phyloP scores from a whole-genome alignment of 2,888 invertebrate genomes.

The Caenorhabditis sp. region DNA sequence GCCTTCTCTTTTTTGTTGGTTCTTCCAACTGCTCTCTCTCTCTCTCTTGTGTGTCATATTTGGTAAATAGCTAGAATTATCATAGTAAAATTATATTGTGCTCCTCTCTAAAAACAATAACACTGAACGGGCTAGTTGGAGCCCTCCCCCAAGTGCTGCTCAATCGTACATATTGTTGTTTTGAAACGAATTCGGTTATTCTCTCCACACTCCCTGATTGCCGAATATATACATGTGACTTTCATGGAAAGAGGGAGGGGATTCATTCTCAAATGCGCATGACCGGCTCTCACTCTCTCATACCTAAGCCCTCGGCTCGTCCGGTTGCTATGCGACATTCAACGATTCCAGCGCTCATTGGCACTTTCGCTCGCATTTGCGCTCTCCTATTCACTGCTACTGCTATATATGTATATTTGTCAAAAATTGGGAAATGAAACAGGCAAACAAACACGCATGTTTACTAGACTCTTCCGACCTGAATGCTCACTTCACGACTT shows the following conservation, averaged over 20 bases:
- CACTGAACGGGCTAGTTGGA: conserved; percentile 13
- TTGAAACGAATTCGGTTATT: not conserved
- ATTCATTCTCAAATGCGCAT: not conserved
- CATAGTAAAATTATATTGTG: conserved; percentile 12
- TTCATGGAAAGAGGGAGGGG: not conserved
- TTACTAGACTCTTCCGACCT: conserved; percentile 39
- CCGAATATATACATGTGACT: conserved; percentile 5
- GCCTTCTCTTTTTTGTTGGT: conserved; percentile 13
- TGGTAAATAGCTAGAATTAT: conserved; percentile 54
- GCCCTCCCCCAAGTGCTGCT: conserved; percentile 31
- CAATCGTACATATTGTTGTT: conserved; percentile 22
- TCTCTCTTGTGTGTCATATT: conserved; percentile 39
- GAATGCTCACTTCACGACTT: conserved; percentile 54
- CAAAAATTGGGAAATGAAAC: conserved; percentile 51
- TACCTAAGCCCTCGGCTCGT: conserved; percentile 19
- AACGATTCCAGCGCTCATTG: conserved; percentile 19
- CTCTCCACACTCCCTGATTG: not conserved
- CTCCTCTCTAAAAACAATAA: conserved; percentile 34
- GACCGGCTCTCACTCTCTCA: conserved; percentile 11
- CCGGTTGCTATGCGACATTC: conserved; percentile 46
- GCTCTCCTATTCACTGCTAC: not conserved
- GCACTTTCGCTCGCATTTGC: not conserved
- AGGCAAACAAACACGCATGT: conserved; percentile 54
- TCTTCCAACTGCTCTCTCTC: conserved; percentile 2
- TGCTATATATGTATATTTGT: conserved; percentile 46